Evolutionary conservation across 2,113 vertebrate genomes (phyloP).

Genomic region (Plotosus lineatus): DNA sequence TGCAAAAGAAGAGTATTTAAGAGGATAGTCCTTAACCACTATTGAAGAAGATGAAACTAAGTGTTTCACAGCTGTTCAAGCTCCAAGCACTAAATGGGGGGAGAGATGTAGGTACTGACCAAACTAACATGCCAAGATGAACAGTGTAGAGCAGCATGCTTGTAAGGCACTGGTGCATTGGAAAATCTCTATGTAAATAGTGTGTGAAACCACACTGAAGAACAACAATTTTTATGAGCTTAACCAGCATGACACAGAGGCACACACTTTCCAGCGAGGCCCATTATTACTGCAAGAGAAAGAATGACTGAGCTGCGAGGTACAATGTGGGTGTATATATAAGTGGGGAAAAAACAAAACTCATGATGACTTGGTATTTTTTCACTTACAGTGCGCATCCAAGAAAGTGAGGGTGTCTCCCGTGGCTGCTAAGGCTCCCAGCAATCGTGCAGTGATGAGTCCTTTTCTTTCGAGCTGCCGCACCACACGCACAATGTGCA

Average conservation of each 20-base stretch:
- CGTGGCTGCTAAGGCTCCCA: slow-evolving; percentile 88
- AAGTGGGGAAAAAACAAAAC: neutral
- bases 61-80: slow-evolving; percentile 1
- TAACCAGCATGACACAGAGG: slow-evolving; percentile 21
- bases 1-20: slow-evolving; percentile 56
- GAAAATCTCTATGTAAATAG: slow-evolving; percentile 3
- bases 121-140: slow-evolving; percentile 10
- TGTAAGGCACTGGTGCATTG: slow-evolving; percentile 1
- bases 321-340: slow-evolving; percentile 20
- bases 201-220: slow-evolving; percentile 23
- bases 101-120: neutral
- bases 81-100: neutral
- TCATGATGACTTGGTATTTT: slow-evolving; percentile 18
- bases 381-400: slow-evolving; percentile 94
- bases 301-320: neutral
- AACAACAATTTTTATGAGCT: slow-evolving; percentile 32
- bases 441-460: slow-evolving; percentile 89
- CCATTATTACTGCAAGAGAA: slow-evolving; percentile 1
- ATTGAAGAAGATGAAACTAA: neutral
- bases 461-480: slow-evolving; percentile 93
- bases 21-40: neutral
- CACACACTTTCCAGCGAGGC: slow-evolving; percentile 13
- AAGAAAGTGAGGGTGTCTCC: slow-evolving; percentile 94
- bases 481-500: slow-evolving; percentile 88
- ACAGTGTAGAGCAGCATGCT: slow-evolving; percentile 9